Conservation (phyloP, 2,113 vertebrate genomes). For the Carlito syrichta region DNA sequence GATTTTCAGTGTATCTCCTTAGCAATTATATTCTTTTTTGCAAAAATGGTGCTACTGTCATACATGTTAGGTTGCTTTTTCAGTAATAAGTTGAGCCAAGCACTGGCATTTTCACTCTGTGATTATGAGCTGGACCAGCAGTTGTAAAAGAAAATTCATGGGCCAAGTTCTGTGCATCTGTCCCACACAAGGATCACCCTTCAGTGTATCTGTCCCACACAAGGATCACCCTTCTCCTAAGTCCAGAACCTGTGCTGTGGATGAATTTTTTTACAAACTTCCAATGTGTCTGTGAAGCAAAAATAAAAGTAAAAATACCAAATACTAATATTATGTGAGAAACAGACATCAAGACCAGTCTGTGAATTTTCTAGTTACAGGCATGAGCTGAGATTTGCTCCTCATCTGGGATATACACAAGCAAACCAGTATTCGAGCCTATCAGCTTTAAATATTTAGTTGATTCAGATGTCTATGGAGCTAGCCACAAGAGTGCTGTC, state of each 20-base stretch:
- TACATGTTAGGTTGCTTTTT: not conserved
- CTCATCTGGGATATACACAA: not conserved
- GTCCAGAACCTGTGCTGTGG: not conserved
- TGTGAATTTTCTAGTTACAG: not conserved
- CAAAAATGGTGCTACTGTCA: not conserved
- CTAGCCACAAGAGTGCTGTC: not conserved
- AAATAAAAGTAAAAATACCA: not conserved
- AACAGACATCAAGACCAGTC: not conserved
- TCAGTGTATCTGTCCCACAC: not conserved
- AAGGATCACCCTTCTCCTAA: not conserved
- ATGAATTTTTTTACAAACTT: not conserved
- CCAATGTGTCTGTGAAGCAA: not conserved
- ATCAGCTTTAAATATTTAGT: not conserved
- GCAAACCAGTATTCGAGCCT: not conserved
- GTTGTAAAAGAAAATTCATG: not conserved
- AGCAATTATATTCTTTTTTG: not conserved
- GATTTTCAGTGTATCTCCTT: not conserved
- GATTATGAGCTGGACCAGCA: not conserved
- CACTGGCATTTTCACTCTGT: not conserved
- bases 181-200: not conserved
- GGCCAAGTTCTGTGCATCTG: not conserved
- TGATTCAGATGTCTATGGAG: not conserved
- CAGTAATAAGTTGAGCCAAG: not conserved
- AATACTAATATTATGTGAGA: not conserved
- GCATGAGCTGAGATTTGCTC: not conserved